Evolutionary conservation across 1,140 invertebrate species (phyloP), one percentile per base, ranked within the genome.

Genomic region (Penaeus chinensis): DNA sequence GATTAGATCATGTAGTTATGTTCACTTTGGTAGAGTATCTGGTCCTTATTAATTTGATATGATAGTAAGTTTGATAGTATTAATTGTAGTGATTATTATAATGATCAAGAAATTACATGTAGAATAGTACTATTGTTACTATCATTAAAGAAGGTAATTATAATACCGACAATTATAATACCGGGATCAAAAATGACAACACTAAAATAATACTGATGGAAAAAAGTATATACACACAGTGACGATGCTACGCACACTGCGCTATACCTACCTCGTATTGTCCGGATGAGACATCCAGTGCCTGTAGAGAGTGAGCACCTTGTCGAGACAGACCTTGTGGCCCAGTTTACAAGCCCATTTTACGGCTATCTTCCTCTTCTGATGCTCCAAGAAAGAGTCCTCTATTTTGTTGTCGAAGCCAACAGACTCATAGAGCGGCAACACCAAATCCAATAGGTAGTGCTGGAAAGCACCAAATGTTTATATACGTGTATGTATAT

Each of bases 211-310:
- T 47, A 47, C 1, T 10, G 47, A 13, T 47, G 7, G n/a, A 7
- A 20, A 79, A n/a, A 47, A 79, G 22, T 60, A 79, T 18, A 22
- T 5, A 18, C 42, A 18, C 42, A 82, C 7, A 18, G 24, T 24
- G n/a, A 5, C 16, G 20, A 32, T 22, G 0, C n/a, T 13, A 8
- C 5, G 7, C 11, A 7, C 47, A 47, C 11, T 47, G 47, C 11
- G 4, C 47, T 5, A 47, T 4, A 89, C 85, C 90, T 87, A 92
- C 92, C 71, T 82, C 86, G 90, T 91, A 42, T 89, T 90, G 10
- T 84, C 82, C 16, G 91, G 90, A 24, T 90, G 78, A 8, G 79
- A 83, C 90, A 91, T 92, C 92, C 92, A 92, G 11, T 88, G 54
- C n/a, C 81, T 61, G 86, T 90, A 92, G 60, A 90, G 83, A 19